phyloP scores from a whole-genome alignment of 1,140 invertebrate species.

The Armadillidium nasatum region DNA sequence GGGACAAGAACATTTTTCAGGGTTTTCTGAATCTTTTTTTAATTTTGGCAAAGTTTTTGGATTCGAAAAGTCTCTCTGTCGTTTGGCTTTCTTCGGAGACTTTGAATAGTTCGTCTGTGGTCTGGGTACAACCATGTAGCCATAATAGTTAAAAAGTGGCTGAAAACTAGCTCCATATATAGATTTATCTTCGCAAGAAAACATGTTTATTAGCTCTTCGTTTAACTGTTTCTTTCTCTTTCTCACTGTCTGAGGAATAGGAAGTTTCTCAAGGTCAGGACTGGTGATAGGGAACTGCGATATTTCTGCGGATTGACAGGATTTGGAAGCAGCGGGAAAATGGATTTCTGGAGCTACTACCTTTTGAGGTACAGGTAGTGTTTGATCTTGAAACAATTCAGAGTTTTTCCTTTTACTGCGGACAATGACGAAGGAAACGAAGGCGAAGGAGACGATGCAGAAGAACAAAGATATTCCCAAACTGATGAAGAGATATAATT shows the following conservation, averaged over 20 bases:
- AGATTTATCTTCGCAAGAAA: conserved; percentile 21
- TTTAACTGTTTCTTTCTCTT: conserved; percentile 39
- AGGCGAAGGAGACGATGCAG: conserved; percentile 38
- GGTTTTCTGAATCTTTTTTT: too few relatives aligned
- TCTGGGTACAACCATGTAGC: conserved; percentile 43
- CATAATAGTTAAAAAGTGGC: conserved; percentile 41
- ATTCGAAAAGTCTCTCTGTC: too few relatives aligned
- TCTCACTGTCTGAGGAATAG: conserved; percentile 35
- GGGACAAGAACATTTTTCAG: too few relatives aligned
- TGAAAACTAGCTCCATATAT: conserved; percentile 27
- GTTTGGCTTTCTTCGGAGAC: background rate
- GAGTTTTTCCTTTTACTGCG: conserved; percentile 26
- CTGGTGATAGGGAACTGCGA: background rate
- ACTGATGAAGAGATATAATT: conserved; percentile 44
- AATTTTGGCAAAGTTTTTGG: too few relatives aligned
- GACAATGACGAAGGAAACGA: conserved; percentile 33
- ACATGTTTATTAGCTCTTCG: conserved; percentile 36
- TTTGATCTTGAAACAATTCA: background rate
- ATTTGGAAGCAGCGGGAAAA: too few relatives aligned
- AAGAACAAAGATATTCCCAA: conserved; percentile 42
- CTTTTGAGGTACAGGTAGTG: too few relatives aligned
- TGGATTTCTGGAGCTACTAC: too few relatives aligned
- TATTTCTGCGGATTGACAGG: too few relatives aligned
- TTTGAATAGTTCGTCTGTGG: background rate
- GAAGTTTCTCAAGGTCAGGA: conserved; percentile 24